Evolutionary conservation across 2,113 vertebrate genomes (phyloP), one percentile per base, ranked within the genome.

Genomic region (Corapipo altera): DNA sequence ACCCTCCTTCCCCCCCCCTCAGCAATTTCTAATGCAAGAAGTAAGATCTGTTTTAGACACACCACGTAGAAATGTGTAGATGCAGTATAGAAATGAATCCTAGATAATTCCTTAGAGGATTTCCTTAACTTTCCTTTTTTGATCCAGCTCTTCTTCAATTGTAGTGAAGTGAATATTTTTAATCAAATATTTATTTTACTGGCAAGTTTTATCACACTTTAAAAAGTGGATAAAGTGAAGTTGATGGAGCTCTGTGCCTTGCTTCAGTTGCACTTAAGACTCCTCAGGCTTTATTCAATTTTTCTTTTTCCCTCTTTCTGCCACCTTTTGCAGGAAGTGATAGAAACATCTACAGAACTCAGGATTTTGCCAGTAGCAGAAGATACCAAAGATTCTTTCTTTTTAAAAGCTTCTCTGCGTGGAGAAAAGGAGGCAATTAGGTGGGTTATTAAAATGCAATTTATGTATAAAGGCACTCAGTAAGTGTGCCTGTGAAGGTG

Each of bases 361-460:
- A 90, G 64, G 61, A 89, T 92, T 97, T 91, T 84, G 24, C 43
- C 77, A 66, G 54, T 39, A 91, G 49, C 48, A 41, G 67, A 70
- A 90, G 88, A 92, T 71, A 76, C 73, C 75, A 77, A 86, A 92
- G 78, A 92, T 91, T 46, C 77, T 88, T 43, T n/a, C 46, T 73
- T 96, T 85, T 90, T 27, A 79, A 85, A 89, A 92, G 65, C 70
- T 84, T 96, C 91, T 65, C 82, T 94, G 81, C 82, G 89, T 74
- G 80, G 93, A 79, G 86, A 91, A 81, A 86, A 88, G 69, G 62
- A 96, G 55, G 85, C 73, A 96, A 95, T 96, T 96, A 97, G 72
- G 86, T 91, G 55, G 85, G 79, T 97, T 96, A 96, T 96, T 97
- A 96, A 97, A 97, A 95, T 77, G 44, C 93, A 88, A 69, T 97